Conservation (phyloP, 2,888 invertebrate genomes). For the Chouioia cunea region DNA sequence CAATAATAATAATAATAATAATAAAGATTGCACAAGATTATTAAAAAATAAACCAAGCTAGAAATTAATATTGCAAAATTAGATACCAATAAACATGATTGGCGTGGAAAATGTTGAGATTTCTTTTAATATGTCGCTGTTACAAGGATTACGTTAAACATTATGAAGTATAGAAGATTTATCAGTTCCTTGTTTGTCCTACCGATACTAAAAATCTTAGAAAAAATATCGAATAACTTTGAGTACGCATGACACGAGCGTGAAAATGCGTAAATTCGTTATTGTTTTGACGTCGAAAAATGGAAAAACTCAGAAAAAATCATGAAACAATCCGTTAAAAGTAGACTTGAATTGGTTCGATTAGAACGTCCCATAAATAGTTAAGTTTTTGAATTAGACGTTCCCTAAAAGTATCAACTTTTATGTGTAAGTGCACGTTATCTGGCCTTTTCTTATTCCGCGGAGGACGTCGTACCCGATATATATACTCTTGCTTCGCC, state of each 20-base stretch:
- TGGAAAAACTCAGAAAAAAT: not conserved
- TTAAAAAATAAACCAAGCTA: too few species aligned
- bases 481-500: not conserved
- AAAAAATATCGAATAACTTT: constrained; percentile 39
- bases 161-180: constrained; percentile 5
- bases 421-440: not conserved
- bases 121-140: not conserved
- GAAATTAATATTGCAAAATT: too few species aligned
- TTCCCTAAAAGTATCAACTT: not conserved
- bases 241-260: not conserved
- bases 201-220: constrained; percentile 25
- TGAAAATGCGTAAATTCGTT: constrained; percentile 6
- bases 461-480: not conserved
- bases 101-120: too few species aligned
- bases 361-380: constrained; percentile 7
- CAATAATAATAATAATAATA: too few species aligned
- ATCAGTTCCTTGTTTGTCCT: not conserved
- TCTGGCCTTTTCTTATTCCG: constrained; percentile 1
- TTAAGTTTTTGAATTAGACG: constrained; percentile 8
- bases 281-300: not conserved
- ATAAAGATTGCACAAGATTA: too few species aligned
- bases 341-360: constrained; percentile 4
- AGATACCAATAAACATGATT: too few species aligned
- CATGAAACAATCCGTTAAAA: constrained; percentile 3
- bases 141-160: not conserved